Evolutionary conservation across 64 coral and sea anemone species (phyloP), one percentile per base, ranked within the genome.

Genomic region (Cladopsammia gracilis): DNA sequence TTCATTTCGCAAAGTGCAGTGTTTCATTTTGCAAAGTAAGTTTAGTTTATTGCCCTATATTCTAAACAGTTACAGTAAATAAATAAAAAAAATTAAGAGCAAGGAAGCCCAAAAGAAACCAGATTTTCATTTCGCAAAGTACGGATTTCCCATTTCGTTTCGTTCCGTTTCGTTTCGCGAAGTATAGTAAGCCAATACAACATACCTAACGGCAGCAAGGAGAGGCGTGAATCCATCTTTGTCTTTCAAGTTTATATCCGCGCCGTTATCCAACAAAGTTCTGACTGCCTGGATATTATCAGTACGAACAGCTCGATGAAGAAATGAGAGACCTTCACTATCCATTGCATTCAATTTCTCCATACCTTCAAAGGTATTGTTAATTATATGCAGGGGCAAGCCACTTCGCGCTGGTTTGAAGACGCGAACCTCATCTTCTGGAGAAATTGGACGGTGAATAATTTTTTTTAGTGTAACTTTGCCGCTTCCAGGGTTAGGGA

Each of bases 241-340:
- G 45, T n/a, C 70, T 43, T n/a, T 50, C 4, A 68, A 20, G 68
- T 92, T 78, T 6, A 92, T 49, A 19, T 86, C 57, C 1, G 90
- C 79, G 6, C 71, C 80, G 43, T 86, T 20, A 62, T 77, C 58
- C 48, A 92, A 52, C 12, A 92, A 22, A 50, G 12, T 53, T 14
- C 4, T n/a, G 3, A 92, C 72, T 42, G 58, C 42, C 24, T 49
- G 19, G 7, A 48, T 5, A 25, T 72, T 12, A 23, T 92, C 74
- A 62, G 24, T n/a, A 12, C 81, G 56, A 61, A 86, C 72, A 34
- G 90, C 90, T 64, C 73, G 81, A 14, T 92, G 90, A 62, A 92
- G 61, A 18, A n/a, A 20, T 19, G 90, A 86, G 9, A 86, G 62
- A 20, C 71, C 80, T 26, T 42, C 71, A 1, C 23, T 16, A 3